Percentiles rank a stretch among this genome's conserved stretches.
Conservation (phyloP, 2,797 vertebrate species). For the Podarcis lilfordi region DNA sequence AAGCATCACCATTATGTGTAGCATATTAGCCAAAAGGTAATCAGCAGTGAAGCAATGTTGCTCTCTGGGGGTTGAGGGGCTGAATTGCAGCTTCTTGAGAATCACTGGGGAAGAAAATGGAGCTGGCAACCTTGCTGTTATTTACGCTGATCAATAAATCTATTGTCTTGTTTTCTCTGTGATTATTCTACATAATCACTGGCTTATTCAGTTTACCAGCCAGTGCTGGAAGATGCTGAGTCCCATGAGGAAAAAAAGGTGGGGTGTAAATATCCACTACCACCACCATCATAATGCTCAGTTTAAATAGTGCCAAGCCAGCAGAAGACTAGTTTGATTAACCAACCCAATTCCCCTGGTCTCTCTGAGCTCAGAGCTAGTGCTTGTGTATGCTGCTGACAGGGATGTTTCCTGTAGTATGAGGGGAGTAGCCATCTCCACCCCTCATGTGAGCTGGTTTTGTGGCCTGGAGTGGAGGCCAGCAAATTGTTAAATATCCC, state of each 20-base stretch:
- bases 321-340: background rate
- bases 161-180: background rate
- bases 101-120: background rate
- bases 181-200: background rate
- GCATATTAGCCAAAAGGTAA: background rate
- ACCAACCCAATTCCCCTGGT: background rate
- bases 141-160: background rate
- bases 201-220: background rate
- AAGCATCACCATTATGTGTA: background rate
- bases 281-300: too few relatives aligned
- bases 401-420: background rate
- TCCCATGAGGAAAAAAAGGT: too few relatives aligned
- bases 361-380: background rate
- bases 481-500: background rate
- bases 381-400: background rate
- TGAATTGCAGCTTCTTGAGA: background rate
- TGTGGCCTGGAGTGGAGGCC: background rate
- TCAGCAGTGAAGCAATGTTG: constrained; percentile 7
- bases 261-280: too few relatives aligned
- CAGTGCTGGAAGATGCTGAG: background rate
- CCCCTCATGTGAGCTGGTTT: background rate
- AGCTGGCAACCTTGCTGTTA: background rate
- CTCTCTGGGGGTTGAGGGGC: constrained; percentile 17
- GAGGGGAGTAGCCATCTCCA: background rate
- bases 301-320: background rate